Percentiles rank a stretch among this genome's conserved stretches.
Conservation (phyloP, 1,140 invertebrate genomes). For the Oncopeltus fasciatus region DNA sequence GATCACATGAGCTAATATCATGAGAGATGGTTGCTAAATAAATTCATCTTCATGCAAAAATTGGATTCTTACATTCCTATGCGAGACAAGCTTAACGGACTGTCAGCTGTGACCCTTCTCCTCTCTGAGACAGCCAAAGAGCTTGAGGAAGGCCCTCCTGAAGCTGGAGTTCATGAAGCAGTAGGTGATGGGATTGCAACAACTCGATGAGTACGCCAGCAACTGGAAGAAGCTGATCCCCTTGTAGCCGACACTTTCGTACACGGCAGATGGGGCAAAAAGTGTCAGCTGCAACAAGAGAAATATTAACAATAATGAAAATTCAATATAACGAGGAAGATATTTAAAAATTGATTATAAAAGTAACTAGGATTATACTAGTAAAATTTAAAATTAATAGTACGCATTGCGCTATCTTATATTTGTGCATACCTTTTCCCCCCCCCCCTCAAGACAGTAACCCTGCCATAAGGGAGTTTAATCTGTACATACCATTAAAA, state of each 20-base stretch:
- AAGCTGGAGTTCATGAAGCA: conserved; percentile 62
- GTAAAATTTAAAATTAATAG: no score
- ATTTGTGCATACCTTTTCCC: no score
- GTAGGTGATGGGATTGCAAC: conserved; percentile 62
- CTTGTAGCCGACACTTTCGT: conserved; percentile 34
- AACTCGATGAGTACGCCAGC: conserved; percentile 49
- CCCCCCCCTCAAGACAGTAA: no score
- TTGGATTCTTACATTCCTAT: neutral
- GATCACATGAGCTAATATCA: no score
- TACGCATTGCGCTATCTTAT: no score
- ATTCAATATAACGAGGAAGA: no score
- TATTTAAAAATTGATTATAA: no score
- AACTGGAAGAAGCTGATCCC: conserved; percentile 44
- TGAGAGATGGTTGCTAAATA: no score
- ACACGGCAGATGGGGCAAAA: conserved; percentile 39
- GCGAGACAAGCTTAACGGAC: neutral
- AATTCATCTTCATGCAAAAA: neutral
- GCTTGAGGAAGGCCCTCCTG: conserved; percentile 41
- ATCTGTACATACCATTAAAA: no score
- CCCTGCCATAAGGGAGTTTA: no score
- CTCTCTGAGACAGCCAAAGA: conserved; percentile 34
- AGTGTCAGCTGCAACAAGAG: conserved; percentile 31
- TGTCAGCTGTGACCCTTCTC: conserved; percentile 17
- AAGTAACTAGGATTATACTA: no score
- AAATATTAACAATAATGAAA: no score